Evolutionary conservation across 2,797 vertebrate species (phyloP).

Genomic region (Gallinago nigripennis): DNA sequence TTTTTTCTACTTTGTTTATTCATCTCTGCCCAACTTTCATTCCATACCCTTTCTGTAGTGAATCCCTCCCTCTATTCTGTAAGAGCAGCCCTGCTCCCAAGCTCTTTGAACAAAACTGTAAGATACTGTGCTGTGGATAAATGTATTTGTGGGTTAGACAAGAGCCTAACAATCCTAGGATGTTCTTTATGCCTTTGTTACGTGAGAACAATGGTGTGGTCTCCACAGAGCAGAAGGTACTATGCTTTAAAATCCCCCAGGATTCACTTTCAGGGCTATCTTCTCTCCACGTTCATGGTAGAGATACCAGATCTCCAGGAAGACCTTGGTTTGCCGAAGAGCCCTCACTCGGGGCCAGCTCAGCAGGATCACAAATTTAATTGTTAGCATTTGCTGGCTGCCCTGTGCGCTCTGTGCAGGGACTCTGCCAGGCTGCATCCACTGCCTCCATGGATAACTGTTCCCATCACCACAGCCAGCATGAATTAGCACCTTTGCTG

Average conservation of each 20-base stretch:
- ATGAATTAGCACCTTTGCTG: background rate
- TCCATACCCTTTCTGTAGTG: background rate
- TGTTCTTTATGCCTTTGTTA: background rate
- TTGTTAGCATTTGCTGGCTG: background rate
- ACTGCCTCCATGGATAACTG: background rate
- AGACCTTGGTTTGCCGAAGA: background rate
- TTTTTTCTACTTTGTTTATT: background rate
- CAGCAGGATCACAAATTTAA: background rate
- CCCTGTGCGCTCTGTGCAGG: background rate
- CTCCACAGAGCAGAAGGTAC: background rate
- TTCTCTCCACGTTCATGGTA: background rate
- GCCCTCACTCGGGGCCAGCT: accelerated
- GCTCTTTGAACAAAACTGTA: background rate
- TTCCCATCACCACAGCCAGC: background rate
- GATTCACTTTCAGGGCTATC: background rate
- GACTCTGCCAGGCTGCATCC: background rate
- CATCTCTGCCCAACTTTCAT: background rate
- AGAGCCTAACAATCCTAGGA: background rate
- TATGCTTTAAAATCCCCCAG: background rate
- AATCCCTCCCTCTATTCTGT: background rate
- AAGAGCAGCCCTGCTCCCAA: background rate
- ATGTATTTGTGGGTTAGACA: background rate
- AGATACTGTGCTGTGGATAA: background rate
- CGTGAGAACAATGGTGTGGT: background rate
- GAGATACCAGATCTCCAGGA: background rate